Evolutionary conservation across 2,888 invertebrate genomes (phyloP).

Genomic region (Cancer borealis): DNA sequence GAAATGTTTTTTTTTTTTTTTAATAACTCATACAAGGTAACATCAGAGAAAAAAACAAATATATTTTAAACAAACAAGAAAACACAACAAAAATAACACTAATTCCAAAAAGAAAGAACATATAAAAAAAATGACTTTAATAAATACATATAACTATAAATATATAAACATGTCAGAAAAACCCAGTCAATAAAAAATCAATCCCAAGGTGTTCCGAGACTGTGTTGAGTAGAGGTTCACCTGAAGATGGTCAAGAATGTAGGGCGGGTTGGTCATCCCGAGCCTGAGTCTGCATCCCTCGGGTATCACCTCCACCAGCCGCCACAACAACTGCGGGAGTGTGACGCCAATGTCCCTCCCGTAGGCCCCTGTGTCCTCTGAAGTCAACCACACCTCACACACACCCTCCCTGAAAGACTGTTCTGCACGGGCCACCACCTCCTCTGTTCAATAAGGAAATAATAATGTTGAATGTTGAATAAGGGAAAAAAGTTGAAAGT

Average conservation of each 20-base stretch:
- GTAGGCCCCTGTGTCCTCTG: slow-evolving; percentile 98
- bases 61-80: background rate
- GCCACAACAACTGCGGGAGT: slow-evolving; percentile 91
- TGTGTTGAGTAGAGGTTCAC: slow-evolving; percentile 79
- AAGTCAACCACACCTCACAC: slow-evolving; percentile 97
- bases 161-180: background rate
- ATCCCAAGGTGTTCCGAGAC: too few relatives aligned
- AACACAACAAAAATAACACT: background rate
- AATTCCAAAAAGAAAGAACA: background rate
- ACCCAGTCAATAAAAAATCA: background rate
- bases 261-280: slow-evolving; percentile 99
- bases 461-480: background rate
- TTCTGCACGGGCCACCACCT: slow-evolving; percentile 91
- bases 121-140: background rate
- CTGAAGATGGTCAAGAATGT: slow-evolving; percentile 95
- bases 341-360: slow-evolving; percentile 95
- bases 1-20: too few relatives aligned
- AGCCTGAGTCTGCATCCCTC: slow-evolving; percentile 83
- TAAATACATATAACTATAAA: background rate
- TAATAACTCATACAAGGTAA: too few relatives aligned
- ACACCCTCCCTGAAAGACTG: slow-evolving; percentile 96
- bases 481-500: background rate
- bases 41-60: background rate
- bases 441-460: slow-evolving; percentile 81
- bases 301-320: slow-evolving; percentile 87